Conservation (phyloP, 2,113 vertebrate species). For the Centropus bengalensis region DNA sequence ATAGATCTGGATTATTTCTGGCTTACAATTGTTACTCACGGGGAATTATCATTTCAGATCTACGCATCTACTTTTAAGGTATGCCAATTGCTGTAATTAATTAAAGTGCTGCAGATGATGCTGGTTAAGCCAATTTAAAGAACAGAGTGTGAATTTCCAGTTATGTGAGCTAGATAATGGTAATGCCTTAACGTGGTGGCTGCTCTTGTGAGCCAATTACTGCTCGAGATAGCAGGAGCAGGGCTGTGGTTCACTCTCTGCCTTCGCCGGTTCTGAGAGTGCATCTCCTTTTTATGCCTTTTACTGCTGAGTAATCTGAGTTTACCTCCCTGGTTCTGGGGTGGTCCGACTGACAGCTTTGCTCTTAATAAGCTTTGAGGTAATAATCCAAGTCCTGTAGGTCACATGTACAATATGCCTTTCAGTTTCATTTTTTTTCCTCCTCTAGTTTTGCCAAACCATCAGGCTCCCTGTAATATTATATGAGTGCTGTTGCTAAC, state of each 20-base stretch:
- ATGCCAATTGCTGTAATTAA: slow-evolving; percentile 72
- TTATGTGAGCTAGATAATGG: slow-evolving; percentile 72
- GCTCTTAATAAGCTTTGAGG: slow-evolving; percentile 67
- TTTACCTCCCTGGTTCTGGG: slow-evolving; percentile 31
- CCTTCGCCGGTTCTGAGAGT: background rate
- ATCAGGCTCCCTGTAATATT: background rate
- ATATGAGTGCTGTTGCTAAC: background rate
- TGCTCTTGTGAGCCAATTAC: slow-evolving; percentile 54
- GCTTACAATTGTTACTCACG: slow-evolving; percentile 48
- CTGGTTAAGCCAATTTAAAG: slow-evolving; percentile 74
- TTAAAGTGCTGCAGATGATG: slow-evolving; percentile 75
- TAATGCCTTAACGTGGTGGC: slow-evolving; percentile 67
- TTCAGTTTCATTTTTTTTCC: slow-evolving; percentile 50
- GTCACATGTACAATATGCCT: slow-evolving; percentile 41
- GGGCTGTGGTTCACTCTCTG: slow-evolving; percentile 38
- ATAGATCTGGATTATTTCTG: slow-evolving; percentile 60
- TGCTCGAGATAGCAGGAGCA: slow-evolving; percentile 30
- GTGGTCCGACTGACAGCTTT: slow-evolving; percentile 60
- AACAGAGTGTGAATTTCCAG: slow-evolving; percentile 75
- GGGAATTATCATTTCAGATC: slow-evolving; percentile 68
- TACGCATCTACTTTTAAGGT: slow-evolving; percentile 72
- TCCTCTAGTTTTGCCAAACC: slow-evolving; percentile 30
- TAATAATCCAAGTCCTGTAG: slow-evolving; percentile 66
- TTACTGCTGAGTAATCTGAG: slow-evolving; percentile 57
- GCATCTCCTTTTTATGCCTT: slow-evolving; percentile 40